Percentiles rank a stretch among this genome's conserved stretches.
Evolutionary conservation across 2,113 vertebrate species (phyloP).

Genomic region (Dinomys branickii): DNA sequence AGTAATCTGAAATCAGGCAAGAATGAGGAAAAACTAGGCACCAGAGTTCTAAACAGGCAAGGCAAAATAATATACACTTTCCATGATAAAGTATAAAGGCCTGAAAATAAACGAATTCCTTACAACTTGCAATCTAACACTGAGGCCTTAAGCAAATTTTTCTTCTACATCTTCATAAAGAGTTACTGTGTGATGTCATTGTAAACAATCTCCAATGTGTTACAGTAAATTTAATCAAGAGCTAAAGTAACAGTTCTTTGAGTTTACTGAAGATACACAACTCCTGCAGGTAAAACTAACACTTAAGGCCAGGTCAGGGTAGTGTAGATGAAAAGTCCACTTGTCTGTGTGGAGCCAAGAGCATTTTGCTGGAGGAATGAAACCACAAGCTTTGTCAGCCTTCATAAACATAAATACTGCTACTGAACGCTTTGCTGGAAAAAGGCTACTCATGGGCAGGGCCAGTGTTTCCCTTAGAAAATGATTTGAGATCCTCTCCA

Average conservation of each 20-base stretch:
- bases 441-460: not conserved
- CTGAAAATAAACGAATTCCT: not conserved
- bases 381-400: not conserved
- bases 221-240: not conserved
- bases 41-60: not conserved
- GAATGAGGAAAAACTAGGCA: not conserved
- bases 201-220: not conserved
- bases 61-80: not conserved
- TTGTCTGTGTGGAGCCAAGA: not conserved
- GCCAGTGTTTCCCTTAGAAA: not conserved
- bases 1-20: not conserved
- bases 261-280: not conserved
- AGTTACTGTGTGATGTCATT: rapidly evolving
- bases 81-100: not conserved
- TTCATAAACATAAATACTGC: not conserved
- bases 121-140: not conserved
- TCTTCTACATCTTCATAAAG: not conserved
- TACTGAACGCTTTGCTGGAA: not conserved
- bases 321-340: not conserved
- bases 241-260: not conserved
- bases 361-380: not conserved
- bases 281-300: not conserved
- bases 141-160: not conserved
- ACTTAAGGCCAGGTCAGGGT: not conserved
- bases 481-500: not conserved